Base-by-base conservation (phyloP, 2,888 invertebrate genomes). In the Emmelina monodactyla region DNA sequence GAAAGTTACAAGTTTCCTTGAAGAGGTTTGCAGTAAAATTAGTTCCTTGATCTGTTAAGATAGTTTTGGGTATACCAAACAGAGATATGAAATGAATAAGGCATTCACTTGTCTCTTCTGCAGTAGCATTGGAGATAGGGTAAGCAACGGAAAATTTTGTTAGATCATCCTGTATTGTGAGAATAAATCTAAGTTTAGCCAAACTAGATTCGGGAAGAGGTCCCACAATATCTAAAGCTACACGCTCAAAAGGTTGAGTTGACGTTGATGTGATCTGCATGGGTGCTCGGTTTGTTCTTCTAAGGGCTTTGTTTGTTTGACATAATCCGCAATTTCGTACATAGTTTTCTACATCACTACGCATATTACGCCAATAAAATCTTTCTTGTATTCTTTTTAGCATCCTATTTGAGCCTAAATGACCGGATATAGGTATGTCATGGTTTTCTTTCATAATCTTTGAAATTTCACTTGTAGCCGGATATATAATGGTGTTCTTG, bases 31-130 rank as follows among this genome's bases (percentile, higher is more conserved):
- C 29, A 1, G 40, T 44, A 30, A 46, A 50, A 14, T 47, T 43
- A 1, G 50, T 46, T 2, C 61, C 67, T 49, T 59, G 55, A 39
- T 72, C 67, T 0, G 64, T 52, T 1, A 69, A 34, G 1, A 52
- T 48, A 4, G 14, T 32, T 40, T 45, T 51, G 1, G 65, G 61
- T 7, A 62, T 55, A 9, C 62, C 62, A 37, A 62, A 60, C 2
- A 51, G 33, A 3, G 55, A 46, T 10, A 59, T 55, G 28, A 59
- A 54, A 28, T 58, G 46, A 6, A 55, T 31, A 2, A 65, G 37
- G 16, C 44, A 43, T 16, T 49, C 43, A 4, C 37, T 22, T 7
- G 39, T 35, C 34, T 49, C 48, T 34, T 48, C 42, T 2, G 45
- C 43, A 0, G 48, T 38, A 2, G 34, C 32, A 9, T 22, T 41